A percentile compares a stretch with the other conserved stretches of the same genome.
Conservation (phyloP, 2,113 vertebrate genomes). For the Pelecanoides urinatrix region DNA sequence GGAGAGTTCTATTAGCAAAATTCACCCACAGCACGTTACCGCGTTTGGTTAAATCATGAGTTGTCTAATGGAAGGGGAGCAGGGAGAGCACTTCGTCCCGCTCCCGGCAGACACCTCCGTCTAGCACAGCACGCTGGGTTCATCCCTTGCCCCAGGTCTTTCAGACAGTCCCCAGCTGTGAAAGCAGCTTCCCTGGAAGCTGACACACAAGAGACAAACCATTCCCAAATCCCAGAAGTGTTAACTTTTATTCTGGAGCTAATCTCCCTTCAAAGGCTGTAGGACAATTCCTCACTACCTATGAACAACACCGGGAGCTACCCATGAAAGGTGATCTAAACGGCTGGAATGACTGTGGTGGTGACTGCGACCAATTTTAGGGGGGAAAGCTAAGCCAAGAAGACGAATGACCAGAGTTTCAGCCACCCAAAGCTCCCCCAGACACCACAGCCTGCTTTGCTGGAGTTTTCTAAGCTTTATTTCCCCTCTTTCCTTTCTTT, state of each 20-base stretch:
- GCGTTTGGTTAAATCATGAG: neutral
- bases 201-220: neutral
- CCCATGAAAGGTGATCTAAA: neutral
- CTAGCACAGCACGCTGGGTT: neutral
- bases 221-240: neutral
- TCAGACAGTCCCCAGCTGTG: neutral
- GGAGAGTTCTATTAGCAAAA: neutral
- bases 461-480: neutral
- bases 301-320: neutral
- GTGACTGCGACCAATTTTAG: neutral
- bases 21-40: neutral
- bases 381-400: neutral
- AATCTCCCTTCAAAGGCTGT: neutral
- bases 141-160: neutral
- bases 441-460: neutral
- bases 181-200: neutral
- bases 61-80: neutral
- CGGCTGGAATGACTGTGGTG: neutral
- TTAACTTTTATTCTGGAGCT: neutral
- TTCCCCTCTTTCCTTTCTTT: neutral
- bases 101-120: neutral
- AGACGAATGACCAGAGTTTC: neutral
- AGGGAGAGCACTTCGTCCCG: neutral
- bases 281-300: neutral
- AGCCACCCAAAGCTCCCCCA: neutral